Percentiles rank a stretch among this genome's conserved stretches.
Evolutionary conservation across 2,113 vertebrate genomes (phyloP).

Genomic region (Mormyrus iriodes): DNA sequence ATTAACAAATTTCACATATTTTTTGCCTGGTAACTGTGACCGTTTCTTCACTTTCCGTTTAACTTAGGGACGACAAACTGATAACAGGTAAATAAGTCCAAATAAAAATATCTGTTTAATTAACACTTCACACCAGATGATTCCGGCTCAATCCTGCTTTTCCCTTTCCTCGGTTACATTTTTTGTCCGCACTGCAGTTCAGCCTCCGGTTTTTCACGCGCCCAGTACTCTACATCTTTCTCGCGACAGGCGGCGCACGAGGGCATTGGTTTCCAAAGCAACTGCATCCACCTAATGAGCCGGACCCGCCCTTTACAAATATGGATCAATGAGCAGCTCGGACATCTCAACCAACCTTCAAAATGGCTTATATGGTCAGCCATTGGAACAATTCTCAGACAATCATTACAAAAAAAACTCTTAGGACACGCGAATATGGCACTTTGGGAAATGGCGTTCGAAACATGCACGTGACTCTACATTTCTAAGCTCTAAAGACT

Average conservation of each 20-base stretch:
- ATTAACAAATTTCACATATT: not conserved
- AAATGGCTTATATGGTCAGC: not conserved
- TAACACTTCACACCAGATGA: not conserved
- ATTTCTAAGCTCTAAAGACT: conserved; percentile 26
- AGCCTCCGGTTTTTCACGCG: conserved; percentile 24
- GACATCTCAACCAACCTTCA: not conserved
- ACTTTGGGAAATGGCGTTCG: conserved; percentile 39
- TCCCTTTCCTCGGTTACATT: conserved; percentile 14
- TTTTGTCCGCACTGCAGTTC: conserved; percentile 71
- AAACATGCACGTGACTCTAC: not conserved
- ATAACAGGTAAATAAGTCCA: not conserved
- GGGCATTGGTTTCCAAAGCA: conserved; percentile 22
- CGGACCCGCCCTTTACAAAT: conserved; percentile 21
- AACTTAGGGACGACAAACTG: not conserved
- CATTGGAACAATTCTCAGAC: conserved; percentile 30
- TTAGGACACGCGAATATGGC: conserved; percentile 15
- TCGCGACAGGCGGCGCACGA: conserved; percentile 35
- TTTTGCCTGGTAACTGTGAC: not conserved
- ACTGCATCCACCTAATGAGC: conserved; percentile 22
- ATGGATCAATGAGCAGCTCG: conserved; percentile 24
- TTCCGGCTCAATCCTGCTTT: not conserved
- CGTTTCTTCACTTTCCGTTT: not conserved
- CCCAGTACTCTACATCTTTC: conserved; percentile 23
- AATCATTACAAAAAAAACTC: conserved; percentile 17
- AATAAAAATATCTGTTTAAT: not conserved